Conservation (phyloP, 2,797 vertebrate species). For the Zenarchopterus dispar region DNA sequence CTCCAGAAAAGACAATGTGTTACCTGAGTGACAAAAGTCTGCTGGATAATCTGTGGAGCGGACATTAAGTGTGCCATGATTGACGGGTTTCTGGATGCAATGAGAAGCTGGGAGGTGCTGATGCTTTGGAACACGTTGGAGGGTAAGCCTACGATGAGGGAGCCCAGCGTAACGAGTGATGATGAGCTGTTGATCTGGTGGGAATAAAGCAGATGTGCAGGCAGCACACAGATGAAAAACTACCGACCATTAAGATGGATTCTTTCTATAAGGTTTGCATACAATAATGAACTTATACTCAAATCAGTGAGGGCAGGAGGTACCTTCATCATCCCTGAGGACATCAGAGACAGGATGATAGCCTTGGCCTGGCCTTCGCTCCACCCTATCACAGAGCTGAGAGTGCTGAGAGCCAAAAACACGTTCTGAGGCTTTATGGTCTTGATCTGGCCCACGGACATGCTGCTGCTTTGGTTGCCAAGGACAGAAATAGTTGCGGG, state of each 20-base stretch:
- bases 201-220: background rate
- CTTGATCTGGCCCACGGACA: conserved; percentile 69
- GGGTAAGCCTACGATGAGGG: conserved; percentile 72
- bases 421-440: conserved; percentile 34
- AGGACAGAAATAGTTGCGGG: conserved; percentile 44
- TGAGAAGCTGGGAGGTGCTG: conserved; percentile 37
- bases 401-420: background rate
- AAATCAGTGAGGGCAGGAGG: background rate
- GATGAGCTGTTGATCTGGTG: conserved; percentile 53
- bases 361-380: conserved; percentile 67
- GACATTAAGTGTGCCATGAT: conserved; percentile 52
- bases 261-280: background rate
- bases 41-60: conserved; percentile 50
- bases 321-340: conserved; percentile 63
- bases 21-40: conserved; percentile 75
- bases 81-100: conserved; percentile 13
- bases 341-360: conserved; percentile 61
- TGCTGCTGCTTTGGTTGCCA: conserved; percentile 52
- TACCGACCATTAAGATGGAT: background rate
- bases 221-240: background rate
- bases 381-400: conserved; percentile 67
- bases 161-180: conserved; percentile 57
- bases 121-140: conserved; percentile 26
- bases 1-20: background rate
- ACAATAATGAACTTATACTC: background rate